These are phyloP conservation scores for Brachionus calyciflorus DNA, from an alignment of 1,140 invertebrate species.

Conservation along the genomic window DNA sequence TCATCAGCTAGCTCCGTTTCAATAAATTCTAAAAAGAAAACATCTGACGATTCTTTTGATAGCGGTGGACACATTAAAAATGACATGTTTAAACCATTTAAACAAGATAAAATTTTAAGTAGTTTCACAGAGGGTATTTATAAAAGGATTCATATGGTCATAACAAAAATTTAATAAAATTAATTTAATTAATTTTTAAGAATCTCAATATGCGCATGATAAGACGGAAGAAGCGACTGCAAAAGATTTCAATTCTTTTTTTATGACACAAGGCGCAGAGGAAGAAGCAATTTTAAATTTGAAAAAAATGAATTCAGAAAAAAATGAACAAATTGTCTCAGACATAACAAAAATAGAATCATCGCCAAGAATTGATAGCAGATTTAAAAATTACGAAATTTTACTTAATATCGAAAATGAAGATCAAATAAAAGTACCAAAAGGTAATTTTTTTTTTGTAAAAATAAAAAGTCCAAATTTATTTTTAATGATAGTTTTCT, in stretches of 20 bases:
- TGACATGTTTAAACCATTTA: constrained; percentile 34
- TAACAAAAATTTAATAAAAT: not conserved
- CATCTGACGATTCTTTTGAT: constrained; percentile 4
- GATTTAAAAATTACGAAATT: constrained; percentile 9
- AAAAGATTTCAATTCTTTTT: constrained; percentile 35
- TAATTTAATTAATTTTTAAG: not conserved
- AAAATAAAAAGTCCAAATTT: not conserved
- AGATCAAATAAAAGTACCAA: constrained; percentile 33
- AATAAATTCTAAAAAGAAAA: not conserved
- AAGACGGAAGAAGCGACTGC: not conserved
- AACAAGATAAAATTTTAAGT: constrained; percentile 27
- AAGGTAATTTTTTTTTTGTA: constrained; percentile 14
- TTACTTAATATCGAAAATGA: constrained; percentile 46
- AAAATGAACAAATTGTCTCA: not conserved
- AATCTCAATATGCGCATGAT: not conserved
- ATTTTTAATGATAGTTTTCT: too few species aligned
- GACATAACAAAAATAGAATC: not conserved
- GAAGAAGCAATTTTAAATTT: too few species aligned
- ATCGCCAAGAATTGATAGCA: not conserved
- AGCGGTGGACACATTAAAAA: constrained; percentile 24
- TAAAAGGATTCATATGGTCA: too few species aligned
- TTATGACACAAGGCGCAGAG: constrained; percentile 45
- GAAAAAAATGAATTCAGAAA: not conserved
- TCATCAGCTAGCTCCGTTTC: not conserved
- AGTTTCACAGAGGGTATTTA: constrained; percentile 1